phyloP scores from a whole-genome alignment of 1,140 invertebrate genomes.

The Pentalonia nigronervosa region DNA sequence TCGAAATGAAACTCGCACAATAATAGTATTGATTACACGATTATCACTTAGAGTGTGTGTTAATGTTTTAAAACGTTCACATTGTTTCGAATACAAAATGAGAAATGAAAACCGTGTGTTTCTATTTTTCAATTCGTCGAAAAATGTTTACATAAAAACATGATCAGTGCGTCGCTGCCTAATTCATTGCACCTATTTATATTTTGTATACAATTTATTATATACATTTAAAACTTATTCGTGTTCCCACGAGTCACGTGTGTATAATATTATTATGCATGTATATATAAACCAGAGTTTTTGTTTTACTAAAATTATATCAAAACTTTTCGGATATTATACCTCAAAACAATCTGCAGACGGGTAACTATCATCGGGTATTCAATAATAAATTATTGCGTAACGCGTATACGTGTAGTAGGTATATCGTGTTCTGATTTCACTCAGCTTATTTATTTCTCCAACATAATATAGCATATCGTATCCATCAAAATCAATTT shows the following conservation, averaged over 20 bases:
- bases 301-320: neutral
- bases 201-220: too few species aligned
- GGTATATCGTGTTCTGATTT: neutral
- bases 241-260: neutral
- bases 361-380: neutral
- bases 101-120: neutral
- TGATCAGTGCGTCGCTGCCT: neutral
- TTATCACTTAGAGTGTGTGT: neutral
- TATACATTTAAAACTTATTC: neutral
- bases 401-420: neutral
- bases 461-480: neutral
- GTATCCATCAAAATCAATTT: neutral
- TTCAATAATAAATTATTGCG: neutral
- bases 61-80: neutral
- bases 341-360: neutral
- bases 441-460: neutral
- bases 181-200: neutral
- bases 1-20: neutral
- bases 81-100: neutral
- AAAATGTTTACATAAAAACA: neutral
- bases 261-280: too few species aligned
- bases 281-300: neutral
- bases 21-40: neutral
- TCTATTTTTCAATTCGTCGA: neutral
- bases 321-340: neutral